Evolutionary conservation across 2,888 invertebrate species (phyloP), one percentile per base, ranked within the genome.

Genomic region (Sericinus montela): DNA sequence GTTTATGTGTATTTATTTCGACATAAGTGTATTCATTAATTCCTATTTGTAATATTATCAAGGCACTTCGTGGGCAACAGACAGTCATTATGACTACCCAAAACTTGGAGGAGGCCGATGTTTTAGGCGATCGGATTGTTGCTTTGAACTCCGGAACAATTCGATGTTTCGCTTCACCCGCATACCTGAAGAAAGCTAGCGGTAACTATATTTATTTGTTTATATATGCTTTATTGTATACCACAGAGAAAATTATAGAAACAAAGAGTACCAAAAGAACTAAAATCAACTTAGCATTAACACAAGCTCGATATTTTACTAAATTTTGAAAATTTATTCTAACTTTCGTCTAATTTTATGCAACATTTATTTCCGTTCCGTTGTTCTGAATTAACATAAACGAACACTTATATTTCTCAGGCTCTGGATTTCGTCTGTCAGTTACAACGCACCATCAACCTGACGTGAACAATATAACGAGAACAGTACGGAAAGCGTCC

Each of bases 141-240:
- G 14, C 97, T 94, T 25, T 95, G 97, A 74, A 95, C 97, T 0
- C 89, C 97, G 39, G 92, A 96, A 30, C 97, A 96, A 0, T 92
- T 92, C 56, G 94, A 96, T 10, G 91, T 53, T n/a, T 69, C 75
- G 37, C 66, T 94, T 44, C 90, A 95, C 53, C 83, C 95, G 11
- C 29, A 13, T 45, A 28, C 9, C 15, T 49, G 62, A 95, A 95
- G 67, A 95, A 95, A 67, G 95, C 95, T n/a, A 96, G 97, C 0
- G 44, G 49, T 49, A 49, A 48, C 14, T 19, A 4, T 8, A 25
- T n/a, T n/a, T n/a, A n/a, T n/a, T n/a, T n/a, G n/a, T n/a, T n/a
- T n/a, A n/a, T n/a, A n/a, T n/a, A n/a, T n/a, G n/a, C n/a, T n/a
- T n/a, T n/a, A n/a, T n/a, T n/a, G n/a, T n/a, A n/a, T n/a, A n/a